Percentiles rank a stretch among this genome's conserved stretches.
These are phyloP conservation scores for Saguinus imperator DNA, from an alignment of 2,113 vertebrate species.

Conservation along the genomic window DNA sequence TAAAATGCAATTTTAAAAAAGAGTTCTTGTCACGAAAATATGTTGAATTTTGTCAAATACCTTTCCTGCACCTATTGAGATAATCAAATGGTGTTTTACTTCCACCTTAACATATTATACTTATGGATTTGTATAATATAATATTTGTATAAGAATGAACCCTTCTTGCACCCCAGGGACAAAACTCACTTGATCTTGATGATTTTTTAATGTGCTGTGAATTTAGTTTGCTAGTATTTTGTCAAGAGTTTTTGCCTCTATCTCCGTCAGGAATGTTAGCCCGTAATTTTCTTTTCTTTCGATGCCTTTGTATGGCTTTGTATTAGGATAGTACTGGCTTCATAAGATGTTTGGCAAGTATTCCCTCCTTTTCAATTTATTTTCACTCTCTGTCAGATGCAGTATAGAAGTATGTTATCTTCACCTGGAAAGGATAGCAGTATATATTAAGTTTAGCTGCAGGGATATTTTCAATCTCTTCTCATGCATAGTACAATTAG, in stretches of 20 bases:
- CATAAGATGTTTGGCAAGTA: neutral
- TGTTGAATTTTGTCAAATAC: neutral
- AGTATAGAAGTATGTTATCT: neutral
- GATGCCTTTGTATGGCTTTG: neutral
- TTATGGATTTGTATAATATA: neutral
- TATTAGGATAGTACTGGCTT: neutral
- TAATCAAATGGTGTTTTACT: neutral
- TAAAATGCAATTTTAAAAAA: too few species aligned
- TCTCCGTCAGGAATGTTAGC: neutral
- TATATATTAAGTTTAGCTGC: neutral
- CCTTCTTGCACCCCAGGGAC: neutral
- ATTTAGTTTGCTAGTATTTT: neutral
- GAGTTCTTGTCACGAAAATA: neutral
- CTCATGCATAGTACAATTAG: neutral
- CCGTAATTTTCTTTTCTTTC: neutral
- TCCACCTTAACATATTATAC: neutral
- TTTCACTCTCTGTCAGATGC: neutral
- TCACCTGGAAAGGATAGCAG: neutral
- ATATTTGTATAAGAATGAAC: neutral
- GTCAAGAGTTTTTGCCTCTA: neutral
- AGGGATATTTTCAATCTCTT: neutral
- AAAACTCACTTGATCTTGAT: neutral
- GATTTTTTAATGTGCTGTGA: neutral
- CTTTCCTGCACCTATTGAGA: neutral
- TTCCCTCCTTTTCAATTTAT: neutral